Conservation (phyloP, 2,797 vertebrate genomes). For the Hylomyscus alleni region DNA sequence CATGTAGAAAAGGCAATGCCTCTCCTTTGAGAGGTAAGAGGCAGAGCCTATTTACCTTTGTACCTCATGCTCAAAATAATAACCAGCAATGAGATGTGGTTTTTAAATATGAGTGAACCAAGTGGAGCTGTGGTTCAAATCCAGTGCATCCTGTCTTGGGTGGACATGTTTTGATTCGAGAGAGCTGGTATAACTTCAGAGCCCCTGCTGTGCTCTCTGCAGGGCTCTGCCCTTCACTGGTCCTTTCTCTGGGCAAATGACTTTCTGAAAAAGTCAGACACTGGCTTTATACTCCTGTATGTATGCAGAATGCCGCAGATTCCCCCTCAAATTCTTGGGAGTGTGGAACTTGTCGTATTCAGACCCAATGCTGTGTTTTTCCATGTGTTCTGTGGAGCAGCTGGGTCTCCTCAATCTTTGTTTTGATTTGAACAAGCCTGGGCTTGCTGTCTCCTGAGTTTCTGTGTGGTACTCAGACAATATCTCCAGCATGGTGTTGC, state of each 20-base stretch:
- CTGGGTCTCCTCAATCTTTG: constrained; percentile 36
- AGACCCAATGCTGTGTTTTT: not conserved
- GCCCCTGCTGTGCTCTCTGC: not conserved
- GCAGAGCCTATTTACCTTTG: not conserved
- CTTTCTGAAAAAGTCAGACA: not conserved
- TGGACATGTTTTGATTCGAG: not conserved
- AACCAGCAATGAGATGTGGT: not conserved
- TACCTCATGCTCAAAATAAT: not conserved
- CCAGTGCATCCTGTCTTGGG: not conserved
- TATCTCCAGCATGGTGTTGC: constrained; percentile 41
- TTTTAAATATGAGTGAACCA: not conserved
- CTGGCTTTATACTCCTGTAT: not conserved
- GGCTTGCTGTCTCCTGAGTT: not conserved
- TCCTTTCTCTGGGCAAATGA: constrained; percentile 1
- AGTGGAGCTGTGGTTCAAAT: not conserved
- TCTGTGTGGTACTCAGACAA: constrained; percentile 37
- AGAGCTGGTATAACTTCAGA: not conserved
- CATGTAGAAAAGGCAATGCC: not conserved
- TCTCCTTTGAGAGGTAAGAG: constrained; percentile 29
- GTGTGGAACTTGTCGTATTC: not conserved
- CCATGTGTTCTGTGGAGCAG: not conserved
- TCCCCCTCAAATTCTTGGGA: not conserved
- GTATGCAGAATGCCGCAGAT: rapidly evolving
- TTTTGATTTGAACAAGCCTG: constrained; percentile 65
- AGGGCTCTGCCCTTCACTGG: not conserved